A percentile compares a stretch with the other conserved stretches of the same genome.
Evolutionary conservation across 2,888 invertebrate species (phyloP).

Genomic region (Eilema sororculum): DNA sequence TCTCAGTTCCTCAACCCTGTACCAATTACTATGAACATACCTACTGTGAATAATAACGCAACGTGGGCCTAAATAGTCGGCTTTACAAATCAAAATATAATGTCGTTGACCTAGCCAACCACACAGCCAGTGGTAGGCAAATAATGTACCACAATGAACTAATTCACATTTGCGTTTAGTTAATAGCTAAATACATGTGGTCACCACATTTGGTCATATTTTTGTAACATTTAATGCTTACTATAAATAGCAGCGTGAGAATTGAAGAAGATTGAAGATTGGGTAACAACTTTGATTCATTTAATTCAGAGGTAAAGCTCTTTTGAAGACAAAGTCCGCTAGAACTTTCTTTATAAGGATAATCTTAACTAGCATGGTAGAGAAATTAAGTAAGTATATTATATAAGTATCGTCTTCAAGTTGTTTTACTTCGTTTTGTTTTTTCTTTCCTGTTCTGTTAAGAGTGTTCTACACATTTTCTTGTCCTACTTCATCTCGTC

Average conservation of each 20-base stretch:
- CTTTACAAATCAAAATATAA: slow-evolving; percentile 57
- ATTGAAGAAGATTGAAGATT: neutral
- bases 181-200: slow-evolving; percentile 36
- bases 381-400: no score
- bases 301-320: neutral
- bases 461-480: no score
- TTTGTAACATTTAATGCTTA: neutral
- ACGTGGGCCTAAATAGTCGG: slow-evolving; percentile 55
- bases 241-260: slow-evolving; percentile 9
- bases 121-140: slow-evolving; percentile 26
- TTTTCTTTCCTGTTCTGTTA: no score
- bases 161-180: slow-evolving; percentile 13
- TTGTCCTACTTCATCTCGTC: no score
- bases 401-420: no score
- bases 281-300: slow-evolving; percentile 1
- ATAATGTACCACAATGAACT: slow-evolving; percentile 17
- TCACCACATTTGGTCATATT: slow-evolving; percentile 29
- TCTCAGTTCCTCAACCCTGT: slow-evolving; percentile 29
- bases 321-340: neutral
- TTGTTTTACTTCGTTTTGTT: no score
- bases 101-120: slow-evolving; percentile 60
- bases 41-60: slow-evolving; percentile 64
- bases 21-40: slow-evolving; percentile 26
- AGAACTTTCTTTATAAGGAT: neutral
- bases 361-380: neutral